These are phyloP conservation scores for Andrena praecox DNA, from an alignment of 2,888 invertebrate genomes.

Conservation along the genomic window DNA sequence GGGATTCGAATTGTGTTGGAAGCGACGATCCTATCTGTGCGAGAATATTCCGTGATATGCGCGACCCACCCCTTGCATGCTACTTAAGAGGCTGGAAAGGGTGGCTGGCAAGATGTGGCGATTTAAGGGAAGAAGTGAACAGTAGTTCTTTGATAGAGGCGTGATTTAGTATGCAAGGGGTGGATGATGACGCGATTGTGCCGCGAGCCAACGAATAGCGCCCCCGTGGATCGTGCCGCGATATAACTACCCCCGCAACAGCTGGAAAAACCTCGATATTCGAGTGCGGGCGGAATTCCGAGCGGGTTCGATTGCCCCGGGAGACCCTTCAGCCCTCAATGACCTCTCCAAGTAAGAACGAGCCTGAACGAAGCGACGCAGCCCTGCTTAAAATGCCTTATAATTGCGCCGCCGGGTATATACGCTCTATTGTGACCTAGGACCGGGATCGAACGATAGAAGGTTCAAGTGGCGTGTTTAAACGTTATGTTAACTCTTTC, in stretches of 20 bases:
- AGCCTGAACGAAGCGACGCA: constrained; percentile 45
- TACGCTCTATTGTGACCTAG: neutral
- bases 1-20: too few relatives aligned
- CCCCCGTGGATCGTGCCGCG: neutral
- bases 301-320: constrained; percentile 44
- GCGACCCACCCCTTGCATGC: neutral
- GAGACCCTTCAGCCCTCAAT: constrained; percentile 49
- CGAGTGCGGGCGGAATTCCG: constrained; percentile 48
- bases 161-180: neutral
- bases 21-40: neutral
- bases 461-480: neutral
- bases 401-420: neutral
- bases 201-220: neutral
- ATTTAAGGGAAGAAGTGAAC: too few relatives aligned
- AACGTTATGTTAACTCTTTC: neutral
- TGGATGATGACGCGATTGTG: neutral
- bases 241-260: constrained; percentile 11
- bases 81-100: neutral
- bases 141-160: neutral
- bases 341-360: constrained; percentile 48
- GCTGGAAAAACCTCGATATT: constrained; percentile 24
- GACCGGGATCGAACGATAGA: neutral
- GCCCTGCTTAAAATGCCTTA: constrained; percentile 54
- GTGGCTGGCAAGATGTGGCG: neutral
- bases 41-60: neutral